These are phyloP conservation scores for Drosophila percnosoma DNA, from an alignment of 2,888 invertebrate genomes.

Conservation along the genomic window DNA sequence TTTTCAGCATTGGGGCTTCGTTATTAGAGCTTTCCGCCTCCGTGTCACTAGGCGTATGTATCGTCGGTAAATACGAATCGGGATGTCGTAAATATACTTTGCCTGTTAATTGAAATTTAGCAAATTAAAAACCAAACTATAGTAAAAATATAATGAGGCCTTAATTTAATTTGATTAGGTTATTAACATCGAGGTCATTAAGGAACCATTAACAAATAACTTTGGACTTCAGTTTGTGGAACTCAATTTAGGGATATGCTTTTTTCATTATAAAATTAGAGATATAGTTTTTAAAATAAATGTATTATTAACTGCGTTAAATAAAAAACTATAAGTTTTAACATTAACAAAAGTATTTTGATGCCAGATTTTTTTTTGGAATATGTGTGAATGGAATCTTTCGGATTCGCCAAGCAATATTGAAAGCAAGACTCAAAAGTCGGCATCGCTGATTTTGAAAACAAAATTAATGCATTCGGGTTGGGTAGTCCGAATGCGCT, in stretches of 20 bases:
- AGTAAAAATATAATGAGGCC: background rate
- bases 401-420: background rate
- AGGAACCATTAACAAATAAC: background rate
- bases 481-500: background rate
- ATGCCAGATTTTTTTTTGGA: background rate
- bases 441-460: background rate
- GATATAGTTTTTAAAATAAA: background rate
- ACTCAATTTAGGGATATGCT: background rate
- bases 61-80: constrained; percentile 91
- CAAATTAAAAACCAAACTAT: background rate
- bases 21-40: constrained; percentile 86
- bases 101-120: constrained; percentile 82
- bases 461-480: background rate
- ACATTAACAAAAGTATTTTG: background rate
- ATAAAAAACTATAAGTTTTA: background rate
- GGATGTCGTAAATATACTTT: constrained; percentile 93
- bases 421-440: background rate
- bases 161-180: background rate
- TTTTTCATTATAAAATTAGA: background rate
- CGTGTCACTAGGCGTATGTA: constrained; percentile 89
- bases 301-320: background rate
- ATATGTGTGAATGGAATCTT: background rate
- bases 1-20: constrained; percentile 57
- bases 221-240: background rate
- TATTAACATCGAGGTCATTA: background rate